Evolutionary conservation across 1,140 invertebrate genomes (phyloP).

Genomic region (Conus betulinus): DNA sequence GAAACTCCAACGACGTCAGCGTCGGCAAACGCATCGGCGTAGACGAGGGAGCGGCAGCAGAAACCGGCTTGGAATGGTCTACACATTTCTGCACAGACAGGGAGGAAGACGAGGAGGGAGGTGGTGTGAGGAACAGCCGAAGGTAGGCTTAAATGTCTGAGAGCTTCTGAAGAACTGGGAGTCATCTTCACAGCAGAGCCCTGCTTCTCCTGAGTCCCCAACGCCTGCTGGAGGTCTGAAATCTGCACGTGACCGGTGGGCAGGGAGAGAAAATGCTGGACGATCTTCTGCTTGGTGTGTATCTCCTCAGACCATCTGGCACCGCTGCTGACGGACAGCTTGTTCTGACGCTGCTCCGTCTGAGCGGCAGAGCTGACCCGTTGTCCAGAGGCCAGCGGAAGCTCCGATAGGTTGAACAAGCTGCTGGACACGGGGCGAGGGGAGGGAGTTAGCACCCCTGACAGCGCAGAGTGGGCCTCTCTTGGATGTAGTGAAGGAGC

Average conservation of each 20-base stretch:
- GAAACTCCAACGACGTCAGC: slow-evolving; percentile 16
- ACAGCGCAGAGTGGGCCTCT: neutral
- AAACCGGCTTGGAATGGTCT: neutral
- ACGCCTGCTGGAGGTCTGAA: neutral
- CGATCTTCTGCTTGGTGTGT: neutral
- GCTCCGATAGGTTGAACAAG: slow-evolving; percentile 6
- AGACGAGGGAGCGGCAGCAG: neutral
- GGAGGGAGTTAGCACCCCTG: neutral
- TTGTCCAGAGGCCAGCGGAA: neutral
- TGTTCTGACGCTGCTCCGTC: neutral
- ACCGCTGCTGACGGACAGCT: neutral
- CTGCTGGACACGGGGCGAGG: slow-evolving; percentile 12
- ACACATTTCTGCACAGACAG: neutral
- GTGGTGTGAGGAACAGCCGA: neutral
- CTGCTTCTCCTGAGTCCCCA: neutral
- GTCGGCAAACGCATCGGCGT: neutral
- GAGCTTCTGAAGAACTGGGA: neutral
- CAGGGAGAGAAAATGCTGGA: slow-evolving; percentile 3
- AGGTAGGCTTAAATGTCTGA: neutral
- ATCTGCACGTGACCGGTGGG: neutral
- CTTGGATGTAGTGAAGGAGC: neutral
- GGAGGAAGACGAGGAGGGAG: neutral
- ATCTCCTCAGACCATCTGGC: neutral
- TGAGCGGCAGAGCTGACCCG: neutral
- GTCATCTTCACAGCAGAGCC: neutral